These are phyloP conservation scores for Mugil cephalus DNA, from an alignment of 2,113 vertebrate species.

Conservation along the genomic window DNA sequence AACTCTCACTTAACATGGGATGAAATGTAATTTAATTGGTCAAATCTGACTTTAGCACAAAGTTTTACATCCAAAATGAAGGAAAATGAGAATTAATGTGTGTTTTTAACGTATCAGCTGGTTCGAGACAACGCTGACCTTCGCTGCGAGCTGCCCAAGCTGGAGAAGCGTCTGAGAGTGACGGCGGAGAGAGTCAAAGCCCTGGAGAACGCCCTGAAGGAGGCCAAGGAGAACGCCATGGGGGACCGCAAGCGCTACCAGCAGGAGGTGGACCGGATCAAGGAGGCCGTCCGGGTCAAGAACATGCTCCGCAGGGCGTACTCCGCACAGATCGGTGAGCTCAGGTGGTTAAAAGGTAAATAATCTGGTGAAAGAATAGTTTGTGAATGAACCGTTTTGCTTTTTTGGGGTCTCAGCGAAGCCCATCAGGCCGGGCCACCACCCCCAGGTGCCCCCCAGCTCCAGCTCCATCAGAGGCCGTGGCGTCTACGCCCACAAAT, in stretches of 20 bases:
- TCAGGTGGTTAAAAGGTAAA: background rate
- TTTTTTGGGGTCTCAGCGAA: conserved; percentile 84
- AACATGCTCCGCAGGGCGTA: conserved; percentile 92
- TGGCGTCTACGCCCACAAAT: conserved; percentile 85
- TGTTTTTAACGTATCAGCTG: conserved; percentile 83
- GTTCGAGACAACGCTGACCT: conserved; percentile 95
- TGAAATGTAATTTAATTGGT: too few species aligned
- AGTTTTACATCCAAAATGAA: too few species aligned
- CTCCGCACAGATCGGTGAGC: conserved; percentile 91
- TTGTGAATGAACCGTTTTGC: too few species aligned
- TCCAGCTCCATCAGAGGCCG: conserved; percentile 86
- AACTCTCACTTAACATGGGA: too few species aligned
- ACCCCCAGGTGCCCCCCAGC: conserved; percentile 89
- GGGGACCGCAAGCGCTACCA: conserved; percentile 94
- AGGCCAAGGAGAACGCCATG: conserved; percentile 94
- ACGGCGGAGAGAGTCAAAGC: conserved; percentile 93
- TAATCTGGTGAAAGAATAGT: too few species aligned
- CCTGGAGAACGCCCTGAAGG: conserved; percentile 92
- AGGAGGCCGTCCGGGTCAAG: conserved; percentile 93
- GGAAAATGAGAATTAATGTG: too few species aligned
- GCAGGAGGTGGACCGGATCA: conserved; percentile 97
- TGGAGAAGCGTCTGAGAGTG: conserved; percentile 93
- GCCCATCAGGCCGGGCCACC: conserved; percentile 93
- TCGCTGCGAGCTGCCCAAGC: conserved; percentile 95
- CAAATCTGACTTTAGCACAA: too few species aligned